Evolutionary conservation across 2,888 invertebrate genomes (phyloP).

Genomic region (Cephus spinipes): DNA sequence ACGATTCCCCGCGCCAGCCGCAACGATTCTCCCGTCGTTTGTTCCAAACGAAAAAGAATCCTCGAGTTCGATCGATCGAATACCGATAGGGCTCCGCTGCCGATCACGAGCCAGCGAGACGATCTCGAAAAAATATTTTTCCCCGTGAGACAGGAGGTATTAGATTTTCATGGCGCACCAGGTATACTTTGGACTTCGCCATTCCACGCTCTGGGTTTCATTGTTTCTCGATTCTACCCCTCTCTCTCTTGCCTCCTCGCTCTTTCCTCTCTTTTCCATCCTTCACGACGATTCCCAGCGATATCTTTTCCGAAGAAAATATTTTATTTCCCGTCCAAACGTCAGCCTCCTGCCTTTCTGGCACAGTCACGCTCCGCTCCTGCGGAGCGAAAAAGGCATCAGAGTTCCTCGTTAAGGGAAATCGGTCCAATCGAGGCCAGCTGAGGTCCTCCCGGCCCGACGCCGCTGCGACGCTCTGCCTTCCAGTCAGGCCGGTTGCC

Average conservation of each 20-base stretch:
- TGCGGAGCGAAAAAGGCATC: not conserved
- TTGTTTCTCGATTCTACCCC: too few relatives aligned
- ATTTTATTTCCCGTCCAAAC: not conserved
- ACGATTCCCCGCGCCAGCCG: not conserved
- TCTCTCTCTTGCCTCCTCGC: not conserved
- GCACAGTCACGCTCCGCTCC: not conserved
- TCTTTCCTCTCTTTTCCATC: not conserved
- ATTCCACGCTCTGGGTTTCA: too few relatives aligned
- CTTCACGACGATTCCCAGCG: not conserved
- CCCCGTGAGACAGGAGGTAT: not conserved
- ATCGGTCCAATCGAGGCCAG: not conserved
- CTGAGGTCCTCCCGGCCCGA: constrained; percentile 35
- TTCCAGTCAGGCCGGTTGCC: constrained; percentile 62
- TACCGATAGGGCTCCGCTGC: not conserved
- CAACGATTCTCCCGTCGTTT: not conserved
- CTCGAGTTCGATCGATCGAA: not conserved
- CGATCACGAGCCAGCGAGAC: not conserved
- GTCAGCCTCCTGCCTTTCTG: not conserved
- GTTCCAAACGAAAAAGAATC: not conserved
- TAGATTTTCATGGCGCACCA: not conserved
- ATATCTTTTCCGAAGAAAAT: not conserved
- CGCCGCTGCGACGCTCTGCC: constrained; percentile 52
- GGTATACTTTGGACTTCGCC: not conserved
- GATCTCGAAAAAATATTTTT: not conserved
- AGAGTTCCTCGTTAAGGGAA: not conserved